A percentile compares a stretch with the other conserved stretches of the same genome.
These are phyloP conservation scores for Clepsis dumicolana DNA, from an alignment of 2,888 invertebrate species.

Conservation along the genomic window DNA sequence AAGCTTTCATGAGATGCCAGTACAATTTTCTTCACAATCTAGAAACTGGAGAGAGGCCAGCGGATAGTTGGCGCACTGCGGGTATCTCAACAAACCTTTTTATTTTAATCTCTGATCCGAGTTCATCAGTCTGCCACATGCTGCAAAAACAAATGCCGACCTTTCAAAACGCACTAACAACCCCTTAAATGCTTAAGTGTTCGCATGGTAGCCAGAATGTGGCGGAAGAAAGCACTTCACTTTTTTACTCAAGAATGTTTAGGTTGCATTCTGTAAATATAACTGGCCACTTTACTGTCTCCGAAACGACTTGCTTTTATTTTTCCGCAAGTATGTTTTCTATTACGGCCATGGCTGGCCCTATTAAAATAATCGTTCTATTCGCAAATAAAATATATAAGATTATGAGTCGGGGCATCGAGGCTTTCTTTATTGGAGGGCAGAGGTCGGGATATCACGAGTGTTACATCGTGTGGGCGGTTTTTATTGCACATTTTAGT, in stretches of 20 bases:
- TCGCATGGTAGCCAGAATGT: slow-evolving; percentile 1
- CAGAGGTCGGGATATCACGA: slow-evolving; percentile 80
- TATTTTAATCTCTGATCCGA: slow-evolving; percentile 37
- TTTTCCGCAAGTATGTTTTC: slow-evolving; percentile 18
- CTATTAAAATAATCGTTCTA: slow-evolving; percentile 47
- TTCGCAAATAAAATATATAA: slow-evolving; percentile 55
- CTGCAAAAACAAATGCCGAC: background rate
- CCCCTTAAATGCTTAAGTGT: slow-evolving; percentile 10
- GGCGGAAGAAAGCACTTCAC: slow-evolving; percentile 16
- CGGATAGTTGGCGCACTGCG: slow-evolving; percentile 72
- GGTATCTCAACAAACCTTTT: slow-evolving; percentile 49
- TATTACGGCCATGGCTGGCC: slow-evolving; percentile 19
- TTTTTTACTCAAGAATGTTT: slow-evolving; percentile 16
- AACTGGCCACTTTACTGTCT: slow-evolving; percentile 2
- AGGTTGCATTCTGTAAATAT: background rate
- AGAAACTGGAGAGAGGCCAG: slow-evolving; percentile 77
- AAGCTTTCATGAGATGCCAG: slow-evolving; percentile 65
- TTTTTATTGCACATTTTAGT: slow-evolving; percentile 80
- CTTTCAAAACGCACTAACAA: slow-evolving; percentile 11
- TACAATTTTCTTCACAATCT: slow-evolving; percentile 78
- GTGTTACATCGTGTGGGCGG: slow-evolving; percentile 78
- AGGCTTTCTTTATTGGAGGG: slow-evolving; percentile 68
- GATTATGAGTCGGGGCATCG: slow-evolving; percentile 47
- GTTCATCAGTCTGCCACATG: slow-evolving; percentile 26
- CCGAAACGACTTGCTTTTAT: slow-evolving; percentile 11